These are phyloP conservation scores for Montifringilla adamsi DNA, from an alignment of 2,113 vertebrate genomes.

Conservation along the genomic window DNA sequence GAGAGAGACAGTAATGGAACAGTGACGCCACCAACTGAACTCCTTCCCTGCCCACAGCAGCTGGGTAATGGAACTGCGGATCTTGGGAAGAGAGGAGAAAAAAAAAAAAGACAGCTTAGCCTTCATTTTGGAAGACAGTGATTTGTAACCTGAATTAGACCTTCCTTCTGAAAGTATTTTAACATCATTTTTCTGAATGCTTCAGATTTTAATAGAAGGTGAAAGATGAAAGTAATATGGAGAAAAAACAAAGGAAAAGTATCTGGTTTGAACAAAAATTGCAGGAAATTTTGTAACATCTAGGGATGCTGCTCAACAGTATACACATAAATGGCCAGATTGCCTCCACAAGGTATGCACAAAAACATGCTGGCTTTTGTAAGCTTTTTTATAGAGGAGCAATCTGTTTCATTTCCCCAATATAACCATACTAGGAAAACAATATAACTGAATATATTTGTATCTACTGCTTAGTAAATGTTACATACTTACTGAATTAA, in stretches of 20 bases:
- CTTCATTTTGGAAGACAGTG: not conserved
- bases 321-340: not conserved
- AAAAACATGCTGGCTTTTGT: not conserved
- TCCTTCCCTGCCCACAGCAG: slow-evolving; percentile 83
- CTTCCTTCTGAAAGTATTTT: not conserved
- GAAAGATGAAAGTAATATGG: not conserved
- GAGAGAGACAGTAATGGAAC: slow-evolving; percentile 80
- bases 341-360: not conserved
- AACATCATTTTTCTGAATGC: not conserved
- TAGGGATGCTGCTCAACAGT: not conserved
- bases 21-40: slow-evolving; percentile 91
- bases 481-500: not conserved
- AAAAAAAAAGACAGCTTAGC: not conserved
- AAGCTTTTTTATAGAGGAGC: not conserved
- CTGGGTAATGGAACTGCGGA: slow-evolving; percentile 90
- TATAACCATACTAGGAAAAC: not conserved
- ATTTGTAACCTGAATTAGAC: not conserved
- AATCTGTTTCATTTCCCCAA: not conserved
- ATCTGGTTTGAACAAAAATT: not conserved
- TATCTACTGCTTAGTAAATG: not conserved
- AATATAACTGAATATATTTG: not conserved
- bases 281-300: not conserved
- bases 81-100: slow-evolving; percentile 61
- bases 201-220: not conserved
- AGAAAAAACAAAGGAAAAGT: not conserved